Evolutionary conservation across 2,888 invertebrate genomes (phyloP), one percentile per base, ranked within the genome.

Genomic region (Drosophila sordidapex): DNA sequence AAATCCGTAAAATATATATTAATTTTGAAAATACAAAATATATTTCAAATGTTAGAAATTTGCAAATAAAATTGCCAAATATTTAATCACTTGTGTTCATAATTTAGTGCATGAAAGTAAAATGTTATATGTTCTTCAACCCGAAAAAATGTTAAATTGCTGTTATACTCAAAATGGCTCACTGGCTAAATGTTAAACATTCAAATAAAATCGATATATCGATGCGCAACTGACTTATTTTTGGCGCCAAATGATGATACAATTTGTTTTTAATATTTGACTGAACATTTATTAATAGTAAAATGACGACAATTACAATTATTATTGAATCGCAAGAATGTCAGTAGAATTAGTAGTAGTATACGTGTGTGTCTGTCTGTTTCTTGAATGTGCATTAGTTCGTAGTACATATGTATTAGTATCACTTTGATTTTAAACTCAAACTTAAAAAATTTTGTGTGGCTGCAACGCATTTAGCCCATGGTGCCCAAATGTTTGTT

Each of bases 351-450:
- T 72, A 65, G 36, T 74, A 57, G 21, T 72, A 65, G 83, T 73
- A 63, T 71, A 65, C 66, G 61, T 35, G 70, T 70, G 46, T 71
- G 60, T 35, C 68, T 73, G 56, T 71, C 21, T 54, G 53, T 70
- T 70, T 58, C 35, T 69, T 52, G 69, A 73, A 68, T 79, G 65
- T 80, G 81, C 67, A 76, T 52, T 82, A 76, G 76, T 77, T 70
- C 25, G 46, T 15, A 71, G 84, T 85, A 85, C 74, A 89, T 85
- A 89, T 89, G 84, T 89, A 89, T 89, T 83, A 89, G 75, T 86
- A 86, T 86, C 85, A 86, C 85, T 86, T 89, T 87, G 87, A 82
- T 84, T 87, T 76, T 58, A 10, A 79, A 86, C 67, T 81, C 76
- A 53, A 46, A 69, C 58, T 51, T 29, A 58, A 38, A 58, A 54